phyloP scores from a whole-genome alignment of 2,113 vertebrate genomes.

The Taurulus bubalis region DNA sequence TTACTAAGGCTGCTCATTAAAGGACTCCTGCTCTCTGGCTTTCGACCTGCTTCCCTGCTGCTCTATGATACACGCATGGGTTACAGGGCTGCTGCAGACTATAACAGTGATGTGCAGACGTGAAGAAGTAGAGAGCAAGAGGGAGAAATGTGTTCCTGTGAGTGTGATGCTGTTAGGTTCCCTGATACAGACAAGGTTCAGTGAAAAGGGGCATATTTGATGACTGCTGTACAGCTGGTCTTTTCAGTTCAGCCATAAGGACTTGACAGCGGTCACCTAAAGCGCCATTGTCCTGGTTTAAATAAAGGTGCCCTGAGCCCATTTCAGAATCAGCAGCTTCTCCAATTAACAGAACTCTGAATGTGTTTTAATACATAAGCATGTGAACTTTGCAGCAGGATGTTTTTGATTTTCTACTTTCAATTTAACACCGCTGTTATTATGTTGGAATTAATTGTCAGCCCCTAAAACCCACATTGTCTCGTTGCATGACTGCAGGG shows the following conservation, averaged over 20 bases:
- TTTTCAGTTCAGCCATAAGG: background rate
- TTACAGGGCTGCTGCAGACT: conserved; percentile 19
- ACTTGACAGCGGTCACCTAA: background rate
- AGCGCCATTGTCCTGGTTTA: background rate
- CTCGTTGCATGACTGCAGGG: background rate
- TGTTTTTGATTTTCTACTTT: background rate
- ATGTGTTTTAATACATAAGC: background rate
- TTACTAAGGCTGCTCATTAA: conserved; percentile 59
- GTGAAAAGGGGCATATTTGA: background rate
- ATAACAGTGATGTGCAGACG: conserved; percentile 22
- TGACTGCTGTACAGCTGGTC: conserved; percentile 1
- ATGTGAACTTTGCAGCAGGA: background rate
- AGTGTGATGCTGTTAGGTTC: background rate
- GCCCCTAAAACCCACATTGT: background rate
- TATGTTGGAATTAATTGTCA: background rate
- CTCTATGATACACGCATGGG: background rate
- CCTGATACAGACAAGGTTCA: background rate
- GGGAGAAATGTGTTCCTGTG: background rate
- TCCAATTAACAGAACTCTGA: background rate
- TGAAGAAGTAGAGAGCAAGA: conserved; percentile 9
- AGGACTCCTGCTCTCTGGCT: background rate
- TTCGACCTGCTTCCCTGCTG: conserved; percentile 15
- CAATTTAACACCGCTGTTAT: background rate
- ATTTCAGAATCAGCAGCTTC: conserved; percentile 26
- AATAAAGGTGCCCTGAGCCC: conserved; percentile 7